Percentiles rank a stretch among this genome's conserved stretches.
Conservation (phyloP, 1,140 invertebrate species). For the Drosophila nasuta region DNA sequence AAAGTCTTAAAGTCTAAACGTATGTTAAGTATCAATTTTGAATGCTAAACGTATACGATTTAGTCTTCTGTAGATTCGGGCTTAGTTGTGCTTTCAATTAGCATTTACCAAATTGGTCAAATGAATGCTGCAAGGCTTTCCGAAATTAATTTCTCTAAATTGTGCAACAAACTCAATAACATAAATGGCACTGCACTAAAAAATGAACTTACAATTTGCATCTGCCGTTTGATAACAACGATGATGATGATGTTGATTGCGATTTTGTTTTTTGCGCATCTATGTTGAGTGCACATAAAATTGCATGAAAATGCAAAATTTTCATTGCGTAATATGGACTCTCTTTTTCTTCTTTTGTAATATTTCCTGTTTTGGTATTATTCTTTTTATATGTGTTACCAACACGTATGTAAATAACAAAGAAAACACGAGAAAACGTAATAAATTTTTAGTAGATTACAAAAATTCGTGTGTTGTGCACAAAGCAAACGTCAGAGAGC, state of each 20-base stretch:
- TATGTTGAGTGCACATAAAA: constrained; percentile 34
- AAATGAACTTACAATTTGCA: constrained; percentile 2
- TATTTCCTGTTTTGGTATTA: constrained; percentile 12
- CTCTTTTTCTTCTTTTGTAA: too few relatives aligned
- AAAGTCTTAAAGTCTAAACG: not conserved
- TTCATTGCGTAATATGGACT: constrained; percentile 31
- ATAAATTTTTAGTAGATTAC: constrained; percentile 76
- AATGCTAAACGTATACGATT: not conserved
- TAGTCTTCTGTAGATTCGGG: not conserved
- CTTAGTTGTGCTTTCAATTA: constrained; percentile 48
- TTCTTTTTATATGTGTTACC: constrained; percentile 11
- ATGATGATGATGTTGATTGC: constrained; percentile 27
- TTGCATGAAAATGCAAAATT: constrained; percentile 45
- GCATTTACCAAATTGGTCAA: constrained; percentile 23
- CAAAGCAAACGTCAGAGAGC: constrained; percentile 50
- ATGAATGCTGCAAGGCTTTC: constrained; percentile 14
- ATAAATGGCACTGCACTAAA: constrained; percentile 33
- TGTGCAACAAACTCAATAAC: constrained; percentile 20
- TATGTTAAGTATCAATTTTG: not conserved
- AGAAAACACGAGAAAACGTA: constrained; percentile 52
- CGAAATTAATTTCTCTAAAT: constrained; percentile 61
- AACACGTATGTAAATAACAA: constrained; percentile 45
- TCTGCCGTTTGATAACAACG: constrained; percentile 3
- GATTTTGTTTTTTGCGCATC: constrained; percentile 8
- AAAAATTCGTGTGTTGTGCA: constrained; percentile 46